A percentile compares a stretch with the other conserved stretches of the same genome.
phyloP scores from a whole-genome alignment of 2,888 invertebrate genomes.

The Laothoe populi region DNA sequence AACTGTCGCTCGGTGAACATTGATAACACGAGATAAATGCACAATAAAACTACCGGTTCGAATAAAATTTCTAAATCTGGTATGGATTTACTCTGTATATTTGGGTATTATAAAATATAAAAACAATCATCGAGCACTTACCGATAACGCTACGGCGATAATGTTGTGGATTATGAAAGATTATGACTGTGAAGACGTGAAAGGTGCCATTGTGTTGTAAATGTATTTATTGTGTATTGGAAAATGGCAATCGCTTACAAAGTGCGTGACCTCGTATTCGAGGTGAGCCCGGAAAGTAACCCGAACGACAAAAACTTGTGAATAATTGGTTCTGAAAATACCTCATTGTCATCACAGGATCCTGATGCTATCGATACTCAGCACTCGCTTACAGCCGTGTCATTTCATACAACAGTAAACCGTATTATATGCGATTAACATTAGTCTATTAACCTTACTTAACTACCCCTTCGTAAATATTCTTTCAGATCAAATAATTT shows the following conservation, averaged over 20 bases:
- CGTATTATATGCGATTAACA: no score
- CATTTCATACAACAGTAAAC: neutral
- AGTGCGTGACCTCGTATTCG: neutral
- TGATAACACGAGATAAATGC: constrained; percentile 8
- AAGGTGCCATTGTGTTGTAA: constrained; percentile 5
- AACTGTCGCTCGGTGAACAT: neutral
- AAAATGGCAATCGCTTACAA: constrained; percentile 4
- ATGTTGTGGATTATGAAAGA: constrained; percentile 25
- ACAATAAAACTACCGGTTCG: neutral
- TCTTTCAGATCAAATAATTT: no score
- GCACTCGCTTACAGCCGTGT: neutral
- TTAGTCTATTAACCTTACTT: no score
- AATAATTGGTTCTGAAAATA: constrained; percentile 11
- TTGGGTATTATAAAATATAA: neutral
- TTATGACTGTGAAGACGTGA: constrained; percentile 2
- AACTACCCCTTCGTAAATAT: no score
- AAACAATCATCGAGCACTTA: neutral
- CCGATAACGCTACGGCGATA: neutral
- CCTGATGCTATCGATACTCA: neutral
- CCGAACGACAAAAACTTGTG: neutral
- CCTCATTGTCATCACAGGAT: neutral
- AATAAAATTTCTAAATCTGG: constrained; percentile 9
- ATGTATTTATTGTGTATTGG: constrained; percentile 3
- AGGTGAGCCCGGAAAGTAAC: neutral
- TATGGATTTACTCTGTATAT: neutral